Evolutionary conservation across 2,797 vertebrate genomes (phyloP), one percentile per base, ranked within the genome.

Genomic region (Sphenopsis melanotis): DNA sequence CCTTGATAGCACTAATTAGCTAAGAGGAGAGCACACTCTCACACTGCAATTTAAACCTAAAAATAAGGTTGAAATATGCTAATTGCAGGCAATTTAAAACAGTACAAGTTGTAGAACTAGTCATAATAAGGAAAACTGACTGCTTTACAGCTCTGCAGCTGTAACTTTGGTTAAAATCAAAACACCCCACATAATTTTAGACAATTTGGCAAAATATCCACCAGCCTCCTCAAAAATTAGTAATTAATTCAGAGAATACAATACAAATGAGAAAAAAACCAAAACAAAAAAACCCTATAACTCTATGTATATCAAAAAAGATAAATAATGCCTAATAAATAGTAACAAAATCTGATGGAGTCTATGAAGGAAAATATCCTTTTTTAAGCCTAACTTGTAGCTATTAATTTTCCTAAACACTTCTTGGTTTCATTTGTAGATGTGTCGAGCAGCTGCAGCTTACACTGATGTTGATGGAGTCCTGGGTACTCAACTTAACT

Each of bases 1-100:
- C 98, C 98, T 98, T 98, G 99, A 99, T 99, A 99, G 98, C 98
- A 98, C 98, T 99, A 99, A 99, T 99, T 99, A 99, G 98, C 98
- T 96, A 98, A 98, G 98, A 98, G 98, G 98, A 98, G 98, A 99
- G 98, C 98, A 98, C 97, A 98, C 98, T 98, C 98, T 98, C 98
- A 98, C 98, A 98, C 98, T 98, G 98, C 98, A 98, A 99, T 99
- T 99, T 98, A 98, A 98, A 99, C 98, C 98, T 98, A 98, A 99
- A 99, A 99, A 99, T 98, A 98, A 98, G 98, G 98, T 98, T 98
- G 98, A 98, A 98, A 98, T 98, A 99, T 99, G 98, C 98, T 98
- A 99, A 99, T 98, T 98, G 98, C 98, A 98, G 98, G 98, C 98
- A 99, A 99, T 98, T 98, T 98, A 97, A 98, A 98, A 97, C 97